Conservation (phyloP, 2,888 invertebrate species). For the Allolobophora icterica region DNA sequence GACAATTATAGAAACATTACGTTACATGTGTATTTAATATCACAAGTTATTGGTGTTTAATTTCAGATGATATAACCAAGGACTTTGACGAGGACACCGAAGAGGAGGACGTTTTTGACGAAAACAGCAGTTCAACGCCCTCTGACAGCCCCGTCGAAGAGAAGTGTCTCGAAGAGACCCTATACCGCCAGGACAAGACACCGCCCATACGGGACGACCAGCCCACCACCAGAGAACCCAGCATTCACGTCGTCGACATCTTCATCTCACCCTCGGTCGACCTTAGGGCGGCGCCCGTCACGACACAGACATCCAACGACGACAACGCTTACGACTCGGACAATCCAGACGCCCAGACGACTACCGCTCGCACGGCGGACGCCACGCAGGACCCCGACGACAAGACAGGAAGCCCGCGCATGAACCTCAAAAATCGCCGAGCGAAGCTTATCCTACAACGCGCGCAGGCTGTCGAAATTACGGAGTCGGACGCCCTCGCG, state of each 20-base stretch:
- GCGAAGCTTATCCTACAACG: background rate
- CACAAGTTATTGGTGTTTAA: background rate
- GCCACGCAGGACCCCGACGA: background rate
- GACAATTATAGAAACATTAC: too few relatives aligned
- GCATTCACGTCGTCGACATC: background rate
- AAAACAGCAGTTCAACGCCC: background rate
- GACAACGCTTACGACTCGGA: conserved; percentile 20
- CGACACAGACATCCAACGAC: background rate
- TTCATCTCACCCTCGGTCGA: background rate
- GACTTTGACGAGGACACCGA: conserved; percentile 1
- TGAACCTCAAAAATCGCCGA: background rate
- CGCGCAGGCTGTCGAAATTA: background rate
- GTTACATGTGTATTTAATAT: too few relatives aligned
- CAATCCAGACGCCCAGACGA: background rate
- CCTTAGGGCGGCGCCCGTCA: background rate
- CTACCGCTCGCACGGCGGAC: background rate
- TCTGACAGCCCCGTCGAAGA: background rate
- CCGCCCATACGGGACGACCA: background rate
- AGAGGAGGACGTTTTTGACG: background rate
- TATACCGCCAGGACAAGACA: background rate
- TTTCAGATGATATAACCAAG: background rate
- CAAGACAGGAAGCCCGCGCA: background rate
- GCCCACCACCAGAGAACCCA: background rate
- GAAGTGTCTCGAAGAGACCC: background rate
- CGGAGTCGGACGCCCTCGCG: background rate